A percentile compares a stretch with the other conserved stretches of the same genome.
Evolutionary conservation across 2,888 invertebrate species (phyloP).

Genomic region (Masnerella sp.): DNA sequence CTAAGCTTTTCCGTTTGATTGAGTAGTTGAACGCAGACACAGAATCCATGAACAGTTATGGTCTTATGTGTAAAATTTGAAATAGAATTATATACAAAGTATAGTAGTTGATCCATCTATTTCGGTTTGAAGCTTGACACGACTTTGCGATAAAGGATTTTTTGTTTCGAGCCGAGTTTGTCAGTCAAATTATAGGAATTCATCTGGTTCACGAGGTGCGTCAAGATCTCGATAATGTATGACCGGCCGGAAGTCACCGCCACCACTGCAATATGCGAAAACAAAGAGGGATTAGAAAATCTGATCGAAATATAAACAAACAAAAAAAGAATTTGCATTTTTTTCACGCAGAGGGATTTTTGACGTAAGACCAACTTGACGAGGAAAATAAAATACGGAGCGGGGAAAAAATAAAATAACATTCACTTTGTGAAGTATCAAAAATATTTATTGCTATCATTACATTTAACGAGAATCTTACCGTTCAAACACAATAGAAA

Average conservation of each 20-base stretch:
- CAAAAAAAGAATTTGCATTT: conserved; percentile 11
- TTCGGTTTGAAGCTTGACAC: conserved; percentile 22
- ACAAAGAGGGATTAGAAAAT: conserved; percentile 54
- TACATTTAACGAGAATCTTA: conserved; percentile 35
- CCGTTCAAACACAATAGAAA: background rate
- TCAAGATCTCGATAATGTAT: conserved; percentile 96
- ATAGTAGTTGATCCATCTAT: conserved; percentile 17
- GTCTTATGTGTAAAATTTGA: conserved; percentile 29
- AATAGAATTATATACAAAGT: conserved; percentile 34
- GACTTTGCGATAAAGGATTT: conserved; percentile 29
- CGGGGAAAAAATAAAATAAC: conserved; percentile 68
- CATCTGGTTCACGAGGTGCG: conserved; percentile 93
- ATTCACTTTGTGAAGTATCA: conserved; percentile 57
- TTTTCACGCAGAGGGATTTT: background rate
- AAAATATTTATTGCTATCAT: conserved; percentile 70
- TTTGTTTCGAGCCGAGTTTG: conserved; percentile 63
- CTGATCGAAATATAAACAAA: background rate
- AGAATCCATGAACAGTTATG: no score
- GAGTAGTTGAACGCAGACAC: no score
- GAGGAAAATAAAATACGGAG: conserved; percentile 65
- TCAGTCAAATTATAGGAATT: conserved; percentile 84
- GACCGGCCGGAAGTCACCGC: conserved; percentile 90
- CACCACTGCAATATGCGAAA: conserved; percentile 81
- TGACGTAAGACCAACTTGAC: conserved; percentile 67
- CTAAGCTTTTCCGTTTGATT: no score